These are phyloP conservation scores for Aphaenogaster ashmeadi DNA, from an alignment of 1,140 invertebrate genomes.

Conservation along the genomic window DNA sequence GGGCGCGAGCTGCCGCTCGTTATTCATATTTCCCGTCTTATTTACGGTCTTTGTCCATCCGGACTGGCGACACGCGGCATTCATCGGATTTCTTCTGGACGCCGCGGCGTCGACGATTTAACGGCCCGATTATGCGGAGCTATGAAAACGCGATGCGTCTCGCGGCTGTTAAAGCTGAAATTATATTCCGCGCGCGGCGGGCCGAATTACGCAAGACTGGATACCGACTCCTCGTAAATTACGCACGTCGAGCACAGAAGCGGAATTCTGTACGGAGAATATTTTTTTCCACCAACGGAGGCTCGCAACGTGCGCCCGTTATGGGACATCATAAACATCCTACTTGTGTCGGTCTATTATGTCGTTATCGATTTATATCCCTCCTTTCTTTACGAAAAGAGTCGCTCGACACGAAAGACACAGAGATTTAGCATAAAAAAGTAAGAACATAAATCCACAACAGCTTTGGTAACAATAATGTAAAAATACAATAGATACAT, in stretches of 20 bases:
- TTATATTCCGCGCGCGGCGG: conserved; percentile 49
- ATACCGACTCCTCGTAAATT: conserved; percentile 56
- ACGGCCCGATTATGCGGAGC: conserved; percentile 65
- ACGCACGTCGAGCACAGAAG: conserved; percentile 3
- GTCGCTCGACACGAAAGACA: not conserved
- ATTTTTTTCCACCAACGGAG: not conserved
- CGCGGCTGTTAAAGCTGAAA: conserved; percentile 69
- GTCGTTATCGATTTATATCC: conserved; percentile 5
- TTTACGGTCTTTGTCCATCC: conserved; percentile 21
- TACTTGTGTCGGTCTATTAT: not conserved
- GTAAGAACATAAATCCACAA: not conserved
- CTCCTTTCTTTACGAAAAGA: not conserved
- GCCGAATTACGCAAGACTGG: conserved; percentile 63
- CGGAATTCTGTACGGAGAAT: not conserved
- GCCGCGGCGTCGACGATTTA: conserved; percentile 49
- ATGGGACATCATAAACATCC: conserved; percentile 4
- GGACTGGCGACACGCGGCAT: not conserved
- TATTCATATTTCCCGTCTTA: not conserved
- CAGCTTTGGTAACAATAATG: not conserved
- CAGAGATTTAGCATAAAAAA: not conserved
- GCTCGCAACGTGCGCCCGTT: conserved; percentile 2
- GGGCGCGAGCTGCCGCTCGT: not conserved
- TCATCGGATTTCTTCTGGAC: not conserved
- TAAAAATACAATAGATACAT: not conserved
- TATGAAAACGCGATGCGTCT: conserved; percentile 49